Conservation (phyloP, 64 coral and sea anemone species). For the Acropora tenuis region DNA sequence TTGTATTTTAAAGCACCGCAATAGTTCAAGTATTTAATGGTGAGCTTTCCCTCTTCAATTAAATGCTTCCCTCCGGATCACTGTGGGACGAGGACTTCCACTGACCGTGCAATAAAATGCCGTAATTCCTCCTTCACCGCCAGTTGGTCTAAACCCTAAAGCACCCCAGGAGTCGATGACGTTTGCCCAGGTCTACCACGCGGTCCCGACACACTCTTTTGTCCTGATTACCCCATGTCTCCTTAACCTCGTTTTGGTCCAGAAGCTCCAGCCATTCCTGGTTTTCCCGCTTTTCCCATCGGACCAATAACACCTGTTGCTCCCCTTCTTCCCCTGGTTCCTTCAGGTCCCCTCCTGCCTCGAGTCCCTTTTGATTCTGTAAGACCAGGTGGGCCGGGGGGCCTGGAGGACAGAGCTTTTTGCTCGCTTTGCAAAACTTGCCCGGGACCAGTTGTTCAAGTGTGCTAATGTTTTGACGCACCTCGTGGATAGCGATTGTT, state of each 20-base stretch:
- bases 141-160: constrained; percentile 17
- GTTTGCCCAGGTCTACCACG: constrained; percentile 3
- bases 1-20: constrained; percentile 41
- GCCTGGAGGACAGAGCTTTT: constrained; percentile 3
- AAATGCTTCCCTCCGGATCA: constrained; percentile 20
- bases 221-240: neutral
- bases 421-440: constrained; percentile 34
- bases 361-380: constrained; percentile 3
- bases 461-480: neutral
- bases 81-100: constrained; percentile 25
- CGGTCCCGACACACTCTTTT: neutral
- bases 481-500: neutral
- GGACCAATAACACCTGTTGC: constrained; percentile 8
- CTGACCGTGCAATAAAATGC: constrained; percentile 43
- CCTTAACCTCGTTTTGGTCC: neutral
- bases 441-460: neutral
- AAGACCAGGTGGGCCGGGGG: constrained; percentile 16
- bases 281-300: constrained; percentile 13
- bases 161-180: constrained; percentile 1
- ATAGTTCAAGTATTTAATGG: constrained; percentile 45
- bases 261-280: neutral
- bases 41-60: constrained; percentile 19
- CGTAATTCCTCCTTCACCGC: constrained; percentile 11
- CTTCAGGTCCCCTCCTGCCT: constrained; percentile 5
- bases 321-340: neutral